Evolutionary conservation across 2,113 vertebrate genomes (phyloP), one percentile per base, ranked within the genome.

Genomic region (Hippocampus zosterae): DNA sequence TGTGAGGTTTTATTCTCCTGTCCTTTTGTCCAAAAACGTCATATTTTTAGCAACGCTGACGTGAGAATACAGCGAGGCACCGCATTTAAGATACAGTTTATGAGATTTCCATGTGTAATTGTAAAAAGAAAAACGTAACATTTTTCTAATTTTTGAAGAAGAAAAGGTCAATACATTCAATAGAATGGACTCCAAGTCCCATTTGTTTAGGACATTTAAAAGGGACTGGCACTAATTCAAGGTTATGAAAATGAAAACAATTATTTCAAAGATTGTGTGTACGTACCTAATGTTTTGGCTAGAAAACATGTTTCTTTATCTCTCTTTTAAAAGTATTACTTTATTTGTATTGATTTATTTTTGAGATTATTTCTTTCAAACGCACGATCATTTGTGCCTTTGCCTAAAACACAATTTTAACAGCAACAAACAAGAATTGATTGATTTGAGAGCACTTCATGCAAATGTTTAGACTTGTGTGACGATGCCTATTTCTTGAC

Each of bases 1-100:
- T 83, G 76, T 76, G 44, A 84, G 60, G 4, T 69, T 69, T 55
- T 60, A 48, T 68, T 76, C 15, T 46, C 7, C 15, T 57, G 74
- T 84, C 27, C 52, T 85, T 10, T 80, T 3, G 80, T 46, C 48
- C 52, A 61, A 19, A n/a, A 52, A 65, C 3, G n/a, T 37, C 59
- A 61, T 4, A 29, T 60, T 16, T 59, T 59, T 62, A 63, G 15
- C 52, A 21, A 10, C 8, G 21, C 18, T 21, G 67, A 44, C 3
- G 0, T 29, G 1, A 29, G 40, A 33, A 21, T 52, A 19, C 48
- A 52, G 48, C 15, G 13, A 12, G 42, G 12, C 42, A 12, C 42
- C 9, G 12, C 42, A 44, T 44, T 18, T 15, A 48, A 5, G 15
- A 19, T 48, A 6, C 48, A 21, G 18, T 52, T 19, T 8, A 21